These are phyloP conservation scores for Ectemnius cavifrons DNA, from an alignment of 2,888 invertebrate genomes.

Conservation along the genomic window DNA sequence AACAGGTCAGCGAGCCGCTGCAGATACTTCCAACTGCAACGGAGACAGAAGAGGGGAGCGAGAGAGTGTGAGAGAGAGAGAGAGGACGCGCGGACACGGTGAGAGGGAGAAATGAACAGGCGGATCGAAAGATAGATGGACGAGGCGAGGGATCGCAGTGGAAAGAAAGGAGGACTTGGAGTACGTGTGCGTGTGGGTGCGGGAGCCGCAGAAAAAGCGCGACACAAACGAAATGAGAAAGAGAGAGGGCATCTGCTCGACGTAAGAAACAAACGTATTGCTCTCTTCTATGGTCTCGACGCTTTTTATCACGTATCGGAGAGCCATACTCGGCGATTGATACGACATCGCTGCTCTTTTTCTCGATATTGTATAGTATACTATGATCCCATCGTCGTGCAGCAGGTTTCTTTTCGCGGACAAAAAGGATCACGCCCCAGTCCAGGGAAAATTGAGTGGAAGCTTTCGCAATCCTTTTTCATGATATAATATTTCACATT, in stretches of 20 bases:
- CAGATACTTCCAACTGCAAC: conserved; percentile 52
- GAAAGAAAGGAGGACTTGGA: too few relatives aligned
- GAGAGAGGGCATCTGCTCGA: conserved; percentile 20
- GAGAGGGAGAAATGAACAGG: conserved; percentile 5
- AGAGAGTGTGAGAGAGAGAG: conserved; percentile 8
- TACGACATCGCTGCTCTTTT: conserved; percentile 25
- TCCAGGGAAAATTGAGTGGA: conserved; percentile 40
- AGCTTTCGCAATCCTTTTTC: conserved; percentile 7
- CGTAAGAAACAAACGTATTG: conserved; percentile 59
- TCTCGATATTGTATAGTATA: too few relatives aligned
- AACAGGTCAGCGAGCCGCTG: conserved; percentile 69
- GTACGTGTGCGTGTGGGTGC: not conserved
- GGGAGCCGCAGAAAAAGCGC: conserved; percentile 1
- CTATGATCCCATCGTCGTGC: conserved; percentile 14
- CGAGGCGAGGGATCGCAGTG: conserved; percentile 7
- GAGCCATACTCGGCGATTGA: conserved; percentile 39
- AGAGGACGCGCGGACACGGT: not conserved
- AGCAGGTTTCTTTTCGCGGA: conserved; percentile 20
- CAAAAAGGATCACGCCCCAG: conserved; percentile 31
- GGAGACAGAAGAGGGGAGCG: conserved; percentile 13
- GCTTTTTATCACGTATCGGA: conserved; percentile 50
- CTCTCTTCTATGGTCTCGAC: conserved; percentile 42
- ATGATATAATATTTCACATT: conserved; percentile 36
- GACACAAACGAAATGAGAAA: conserved; percentile 10
- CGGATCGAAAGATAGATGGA: not conserved